These are phyloP conservation scores for Pachymerium ferrugineum DNA, from an alignment of 2,888 invertebrate genomes.

Conservation along the genomic window DNA sequence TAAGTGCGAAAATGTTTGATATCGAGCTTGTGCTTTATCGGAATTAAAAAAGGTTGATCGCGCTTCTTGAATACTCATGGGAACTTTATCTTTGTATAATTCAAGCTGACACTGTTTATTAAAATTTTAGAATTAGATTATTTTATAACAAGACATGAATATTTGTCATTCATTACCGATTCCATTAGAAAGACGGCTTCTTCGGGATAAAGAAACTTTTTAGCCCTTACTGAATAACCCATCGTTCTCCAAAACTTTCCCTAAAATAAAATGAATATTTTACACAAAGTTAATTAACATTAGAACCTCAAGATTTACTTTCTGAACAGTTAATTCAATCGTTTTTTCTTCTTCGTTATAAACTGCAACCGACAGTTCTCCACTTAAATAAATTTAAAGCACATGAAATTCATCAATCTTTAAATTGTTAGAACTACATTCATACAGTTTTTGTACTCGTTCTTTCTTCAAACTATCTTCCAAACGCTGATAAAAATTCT, in stretches of 20 bases:
- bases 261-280: conserved; percentile 32
- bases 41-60: neutral
- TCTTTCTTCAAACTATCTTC: neutral
- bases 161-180: conserved; percentile 30
- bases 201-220: conserved; percentile 30
- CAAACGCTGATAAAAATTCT: neutral
- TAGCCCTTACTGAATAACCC: neutral
- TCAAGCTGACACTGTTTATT: neutral
- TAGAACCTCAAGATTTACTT: too few species aligned
- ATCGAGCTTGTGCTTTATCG: neutral
- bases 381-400: neutral
- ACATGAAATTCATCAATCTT: neutral
- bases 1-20: neutral
- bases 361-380: neutral
- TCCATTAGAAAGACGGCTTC: conserved; percentile 34
- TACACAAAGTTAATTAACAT: too few species aligned
- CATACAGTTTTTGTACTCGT: neutral
- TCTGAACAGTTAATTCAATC: neutral
- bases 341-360: neutral
- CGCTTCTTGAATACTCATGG: neutral
- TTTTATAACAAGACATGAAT: too few species aligned
- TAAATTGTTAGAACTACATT: neutral
- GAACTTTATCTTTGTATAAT: neutral
- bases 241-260: conserved; percentile 29
- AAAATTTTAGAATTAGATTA: neutral